Evolutionary conservation across 2,113 vertebrate species (phyloP).

Genomic region (Speoplatyrhinus poulsoni): DNA sequence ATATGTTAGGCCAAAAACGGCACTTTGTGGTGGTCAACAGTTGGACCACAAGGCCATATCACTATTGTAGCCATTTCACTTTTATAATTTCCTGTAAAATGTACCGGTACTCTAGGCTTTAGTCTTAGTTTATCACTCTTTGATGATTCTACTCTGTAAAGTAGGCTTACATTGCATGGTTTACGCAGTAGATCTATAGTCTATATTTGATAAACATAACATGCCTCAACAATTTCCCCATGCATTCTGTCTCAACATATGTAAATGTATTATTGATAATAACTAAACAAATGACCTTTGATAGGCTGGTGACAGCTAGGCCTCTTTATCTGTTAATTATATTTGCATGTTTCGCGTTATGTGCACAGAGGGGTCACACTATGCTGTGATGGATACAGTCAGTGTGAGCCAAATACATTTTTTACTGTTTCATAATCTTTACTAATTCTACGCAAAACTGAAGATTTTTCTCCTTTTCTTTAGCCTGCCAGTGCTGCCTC

Average conservation of each 20-base stretch:
- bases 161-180: no score
- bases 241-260: background rate
- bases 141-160: background rate
- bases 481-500: slow-evolving; percentile 25
- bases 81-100: slow-evolving; percentile 29
- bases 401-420: slow-evolving; percentile 36
- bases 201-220: background rate
- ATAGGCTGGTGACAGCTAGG: background rate
- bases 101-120: slow-evolving; percentile 2
- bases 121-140: slow-evolving; percentile 10
- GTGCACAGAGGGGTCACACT: slow-evolving; percentile 41
- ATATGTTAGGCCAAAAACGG: background rate
- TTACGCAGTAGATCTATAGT: background rate
- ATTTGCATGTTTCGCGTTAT: slow-evolving; percentile 18
- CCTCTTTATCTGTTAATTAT: slow-evolving; percentile 5
- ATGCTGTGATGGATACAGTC: slow-evolving; percentile 44
- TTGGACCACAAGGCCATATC: slow-evolving; percentile 8
- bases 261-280: slow-evolving; percentile 10
- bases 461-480: slow-evolving; percentile 62
- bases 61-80: no score
- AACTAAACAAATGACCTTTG: slow-evolving; percentile 16
- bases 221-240: background rate
- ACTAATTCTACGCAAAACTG: slow-evolving; percentile 61
- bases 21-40: background rate
- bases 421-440: slow-evolving; percentile 66